A percentile compares a stretch with the other conserved stretches of the same genome.
Conservation (phyloP, 2,797 vertebrate species). For the Salarias fasciatus region DNA sequence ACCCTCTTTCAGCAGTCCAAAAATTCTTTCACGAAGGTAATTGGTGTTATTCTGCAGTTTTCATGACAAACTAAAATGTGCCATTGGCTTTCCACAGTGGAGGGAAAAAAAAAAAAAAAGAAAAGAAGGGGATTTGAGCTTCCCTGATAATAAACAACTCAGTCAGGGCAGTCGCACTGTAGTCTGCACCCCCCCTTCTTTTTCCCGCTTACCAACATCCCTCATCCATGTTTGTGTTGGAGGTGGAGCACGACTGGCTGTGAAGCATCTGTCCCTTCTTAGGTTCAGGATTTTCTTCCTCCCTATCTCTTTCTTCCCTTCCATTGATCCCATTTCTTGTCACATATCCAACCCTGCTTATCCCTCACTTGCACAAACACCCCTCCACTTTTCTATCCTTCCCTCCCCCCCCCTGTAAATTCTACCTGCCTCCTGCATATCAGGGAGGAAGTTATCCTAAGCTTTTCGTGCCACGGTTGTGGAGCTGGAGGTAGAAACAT, state of each 20-base stretch:
- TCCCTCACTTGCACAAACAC: constrained; percentile 63
- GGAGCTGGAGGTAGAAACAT: constrained; percentile 13
- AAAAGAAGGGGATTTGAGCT: constrained; percentile 1
- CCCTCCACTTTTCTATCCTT: constrained; percentile 37
- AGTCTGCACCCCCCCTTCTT: constrained; percentile 4
- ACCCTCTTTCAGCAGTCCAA: neutral
- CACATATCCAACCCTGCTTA: constrained; percentile 72
- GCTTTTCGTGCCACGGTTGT: constrained; percentile 31
- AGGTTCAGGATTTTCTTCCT: constrained; percentile 60
- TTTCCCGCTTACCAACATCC: constrained; percentile 34
- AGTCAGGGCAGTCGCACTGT: constrained; percentile 27
- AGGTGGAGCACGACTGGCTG: constrained; percentile 64
- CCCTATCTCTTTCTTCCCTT: constrained; percentile 58
- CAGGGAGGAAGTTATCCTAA: constrained; percentile 38
- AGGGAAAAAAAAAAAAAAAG: too few relatives aligned
- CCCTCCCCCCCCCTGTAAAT: constrained; percentile 56
- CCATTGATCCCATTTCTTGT: constrained; percentile 73
- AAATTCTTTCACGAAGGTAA: constrained; percentile 24
- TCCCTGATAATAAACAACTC: constrained; percentile 51
- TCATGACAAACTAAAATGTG: constrained; percentile 24
- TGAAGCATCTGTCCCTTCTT: constrained; percentile 68
- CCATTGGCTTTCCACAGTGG: neutral
- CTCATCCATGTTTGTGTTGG: constrained; percentile 65
- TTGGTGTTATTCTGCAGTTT: constrained; percentile 44
- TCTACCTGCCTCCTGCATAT: constrained; percentile 59